phyloP scores from a whole-genome alignment of 2,888 invertebrate genomes.

The Clanis bilineata region DNA sequence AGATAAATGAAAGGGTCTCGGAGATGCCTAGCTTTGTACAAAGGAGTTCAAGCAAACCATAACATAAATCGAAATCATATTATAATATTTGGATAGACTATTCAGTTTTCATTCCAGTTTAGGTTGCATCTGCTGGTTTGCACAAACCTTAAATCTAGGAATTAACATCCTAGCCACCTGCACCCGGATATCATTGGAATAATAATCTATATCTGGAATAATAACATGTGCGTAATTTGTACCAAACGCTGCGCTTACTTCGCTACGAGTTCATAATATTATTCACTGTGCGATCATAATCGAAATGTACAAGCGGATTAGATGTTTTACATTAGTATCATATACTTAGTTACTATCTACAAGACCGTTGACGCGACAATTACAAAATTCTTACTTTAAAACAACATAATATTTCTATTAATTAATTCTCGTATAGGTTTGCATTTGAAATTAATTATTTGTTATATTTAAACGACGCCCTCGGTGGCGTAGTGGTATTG shows the following conservation, averaged over 20 bases:
- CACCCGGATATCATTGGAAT: conserved; percentile 1
- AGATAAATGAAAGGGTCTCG: no score
- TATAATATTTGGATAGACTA: no score
- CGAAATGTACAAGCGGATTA: neutral
- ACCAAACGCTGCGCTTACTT: neutral
- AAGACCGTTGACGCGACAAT: neutral
- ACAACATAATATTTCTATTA: neutral
- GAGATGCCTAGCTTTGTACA: no score
- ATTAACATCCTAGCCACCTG: conserved; percentile 1
- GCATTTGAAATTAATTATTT: no score
- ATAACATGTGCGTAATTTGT: conserved; percentile 12
- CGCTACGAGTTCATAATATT: conserved; percentile 8
- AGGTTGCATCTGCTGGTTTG: no score
- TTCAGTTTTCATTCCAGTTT: no score
- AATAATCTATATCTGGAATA: conserved; percentile 12
- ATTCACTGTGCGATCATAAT: neutral
- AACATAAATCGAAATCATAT: no score
- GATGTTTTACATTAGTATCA: neutral
- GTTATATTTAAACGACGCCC: no score
- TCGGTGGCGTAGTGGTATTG: no score
- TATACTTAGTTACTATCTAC: neutral
- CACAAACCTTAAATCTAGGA: neutral
- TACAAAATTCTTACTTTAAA: neutral
- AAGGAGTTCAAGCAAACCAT: no score
- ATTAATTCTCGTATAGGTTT: no score